Percentiles rank a stretch among this genome's conserved stretches.
Evolutionary conservation across 2,113 vertebrate genomes (phyloP).

Genomic region (Panthera uncia): DNA sequence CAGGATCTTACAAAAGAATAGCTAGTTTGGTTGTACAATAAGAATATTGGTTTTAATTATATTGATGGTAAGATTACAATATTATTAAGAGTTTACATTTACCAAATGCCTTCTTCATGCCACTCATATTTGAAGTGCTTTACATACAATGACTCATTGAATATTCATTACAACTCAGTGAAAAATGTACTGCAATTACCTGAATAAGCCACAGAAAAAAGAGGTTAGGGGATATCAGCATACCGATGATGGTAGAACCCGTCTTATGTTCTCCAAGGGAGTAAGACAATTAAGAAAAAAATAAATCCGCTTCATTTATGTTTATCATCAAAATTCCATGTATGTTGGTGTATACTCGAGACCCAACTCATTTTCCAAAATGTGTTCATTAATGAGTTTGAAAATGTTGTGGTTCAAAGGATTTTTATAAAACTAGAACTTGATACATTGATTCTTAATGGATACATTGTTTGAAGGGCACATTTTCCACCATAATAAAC

Average conservation of each 20-base stretch:
- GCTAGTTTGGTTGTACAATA: not conserved
- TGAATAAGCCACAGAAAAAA: not conserved
- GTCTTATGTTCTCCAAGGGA: not conserved
- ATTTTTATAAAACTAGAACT: not conserved
- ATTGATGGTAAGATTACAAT: not conserved
- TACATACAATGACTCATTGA: not conserved
- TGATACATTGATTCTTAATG: not conserved
- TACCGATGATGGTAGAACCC: not conserved
- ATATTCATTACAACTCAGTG: not conserved
- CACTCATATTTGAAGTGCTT: not conserved
- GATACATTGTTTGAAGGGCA: not conserved
- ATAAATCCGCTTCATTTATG: not conserved
- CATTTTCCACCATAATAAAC: not conserved
- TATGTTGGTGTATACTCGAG: not conserved
- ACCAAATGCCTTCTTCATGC: not conserved
- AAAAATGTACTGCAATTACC: not conserved
- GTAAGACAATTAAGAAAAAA: not conserved
- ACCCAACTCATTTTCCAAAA: not conserved
- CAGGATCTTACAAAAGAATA: not conserved
- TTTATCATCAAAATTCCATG: not conserved
- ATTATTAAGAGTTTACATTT: not conserved
- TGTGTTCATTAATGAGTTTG: not conserved
- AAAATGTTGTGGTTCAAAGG: not conserved
- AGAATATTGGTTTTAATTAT: not conserved
- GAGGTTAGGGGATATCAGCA: not conserved